Conservation (phyloP, 1,140 invertebrate species). For the Ostrea edulis region DNA sequence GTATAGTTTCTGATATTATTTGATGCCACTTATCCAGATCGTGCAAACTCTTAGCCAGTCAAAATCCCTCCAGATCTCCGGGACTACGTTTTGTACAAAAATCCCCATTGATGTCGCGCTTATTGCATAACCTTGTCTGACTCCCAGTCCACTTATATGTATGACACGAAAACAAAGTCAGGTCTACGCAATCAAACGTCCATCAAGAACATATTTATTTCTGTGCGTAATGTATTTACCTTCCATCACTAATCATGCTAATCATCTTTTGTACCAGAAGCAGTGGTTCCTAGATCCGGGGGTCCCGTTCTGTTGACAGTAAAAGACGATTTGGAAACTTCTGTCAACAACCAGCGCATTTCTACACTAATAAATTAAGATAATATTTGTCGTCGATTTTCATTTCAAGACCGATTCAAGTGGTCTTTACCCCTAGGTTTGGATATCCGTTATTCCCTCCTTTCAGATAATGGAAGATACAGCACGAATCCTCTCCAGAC, state of each 20-base stretch:
- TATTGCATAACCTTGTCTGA: slow-evolving; percentile 17
- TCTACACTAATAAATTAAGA: not conserved
- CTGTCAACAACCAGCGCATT: slow-evolving; percentile 1
- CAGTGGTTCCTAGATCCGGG: not conserved
- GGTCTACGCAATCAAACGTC: not conserved
- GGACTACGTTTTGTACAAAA: not conserved
- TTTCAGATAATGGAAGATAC: not conserved
- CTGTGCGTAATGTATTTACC: not conserved
- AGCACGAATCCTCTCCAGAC: not conserved
- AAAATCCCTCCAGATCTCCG: not conserved
- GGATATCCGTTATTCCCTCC: not conserved
- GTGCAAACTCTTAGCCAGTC: not conserved
- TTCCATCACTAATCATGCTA: not conserved
- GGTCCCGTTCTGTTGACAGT: not conserved
- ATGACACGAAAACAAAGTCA: not conserved
- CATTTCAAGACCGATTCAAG: slow-evolving; percentile 2
- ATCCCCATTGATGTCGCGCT: not conserved
- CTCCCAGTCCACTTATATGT: not conserved
- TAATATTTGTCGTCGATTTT: slow-evolving; percentile 15
- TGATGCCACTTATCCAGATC: not conserved
- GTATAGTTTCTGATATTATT: not conserved
- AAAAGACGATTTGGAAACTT: not conserved
- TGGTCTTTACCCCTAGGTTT: not conserved
- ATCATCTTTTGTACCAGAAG: not conserved
- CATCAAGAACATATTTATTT: not conserved